These are phyloP conservation scores for Eupelmus urozonus DNA, from an alignment of 2,888 invertebrate species.

Conservation along the genomic window DNA sequence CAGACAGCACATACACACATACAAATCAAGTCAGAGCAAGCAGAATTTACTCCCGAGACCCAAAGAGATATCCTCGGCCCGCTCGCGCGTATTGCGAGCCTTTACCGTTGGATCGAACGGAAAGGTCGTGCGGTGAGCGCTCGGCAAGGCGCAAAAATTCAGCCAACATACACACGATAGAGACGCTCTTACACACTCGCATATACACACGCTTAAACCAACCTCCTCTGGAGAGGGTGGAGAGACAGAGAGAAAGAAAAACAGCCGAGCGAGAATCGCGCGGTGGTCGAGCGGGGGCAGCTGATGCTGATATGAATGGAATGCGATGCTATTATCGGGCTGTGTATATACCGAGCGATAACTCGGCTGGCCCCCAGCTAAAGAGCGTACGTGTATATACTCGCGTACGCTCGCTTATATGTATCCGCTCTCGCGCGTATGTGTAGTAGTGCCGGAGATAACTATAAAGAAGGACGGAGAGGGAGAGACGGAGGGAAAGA, in stretches of 20 bases:
- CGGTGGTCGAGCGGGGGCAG: constrained; percentile 5
- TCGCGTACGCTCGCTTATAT: constrained; percentile 8
- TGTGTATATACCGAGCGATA: constrained; percentile 68
- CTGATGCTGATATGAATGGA: constrained; percentile 73
- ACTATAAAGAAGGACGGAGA: constrained; percentile 22
- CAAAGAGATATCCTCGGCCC: too few relatives aligned
- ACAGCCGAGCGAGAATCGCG: constrained; percentile 1
- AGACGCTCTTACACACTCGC: too few relatives aligned
- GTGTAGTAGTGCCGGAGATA: constrained; percentile 39
- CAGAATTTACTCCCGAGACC: too few relatives aligned
- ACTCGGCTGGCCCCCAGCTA: constrained; percentile 61
- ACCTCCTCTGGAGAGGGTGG: background rate
- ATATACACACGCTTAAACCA: too few relatives aligned
- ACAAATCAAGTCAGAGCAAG: too few relatives aligned
- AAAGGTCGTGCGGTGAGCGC: background rate
- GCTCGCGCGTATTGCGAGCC: background rate
- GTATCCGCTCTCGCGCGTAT: background rate
- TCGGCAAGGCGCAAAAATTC: background rate
- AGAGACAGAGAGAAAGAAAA: background rate
- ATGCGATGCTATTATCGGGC: constrained; percentile 74
- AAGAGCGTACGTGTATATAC: constrained; percentile 12
- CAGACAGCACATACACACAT: too few relatives aligned
- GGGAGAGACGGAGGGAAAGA: constrained; percentile 52
- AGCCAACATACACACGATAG: background rate
- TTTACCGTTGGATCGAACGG: constrained; percentile 12